A percentile compares a stretch with the other conserved stretches of the same genome.
Conservation (phyloP, 2,797 vertebrate genomes). For the Muscicapa comitata region DNA sequence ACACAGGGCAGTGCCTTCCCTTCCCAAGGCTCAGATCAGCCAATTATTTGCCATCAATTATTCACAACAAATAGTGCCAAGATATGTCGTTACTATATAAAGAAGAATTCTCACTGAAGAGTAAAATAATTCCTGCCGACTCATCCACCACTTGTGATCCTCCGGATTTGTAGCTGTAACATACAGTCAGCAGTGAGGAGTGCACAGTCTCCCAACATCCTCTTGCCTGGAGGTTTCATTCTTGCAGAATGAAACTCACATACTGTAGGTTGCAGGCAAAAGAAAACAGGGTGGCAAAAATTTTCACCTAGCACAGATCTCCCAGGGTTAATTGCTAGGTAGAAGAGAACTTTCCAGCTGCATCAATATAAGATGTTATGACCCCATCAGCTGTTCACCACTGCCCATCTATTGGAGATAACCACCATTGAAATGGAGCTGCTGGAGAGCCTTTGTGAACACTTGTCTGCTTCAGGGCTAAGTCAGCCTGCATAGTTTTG, state of each 20-base stretch:
- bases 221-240: not conserved
- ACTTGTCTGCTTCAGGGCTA: not conserved
- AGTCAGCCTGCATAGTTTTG: not conserved
- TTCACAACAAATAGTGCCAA: not conserved
- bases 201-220: accelerated
- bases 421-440: not conserved
- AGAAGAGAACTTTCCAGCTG: not conserved
- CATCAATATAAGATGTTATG: not conserved
- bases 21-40: not conserved
- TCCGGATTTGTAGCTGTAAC: not conserved
- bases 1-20: not conserved
- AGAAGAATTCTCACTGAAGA: not conserved
- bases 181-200: not conserved
- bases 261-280: not conserved
- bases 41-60: not conserved
- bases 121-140: not conserved
- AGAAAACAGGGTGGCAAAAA: not conserved
- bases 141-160: not conserved
- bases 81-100: not conserved
- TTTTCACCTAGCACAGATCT: not conserved
- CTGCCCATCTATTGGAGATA: not conserved
- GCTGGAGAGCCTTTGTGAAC: not conserved
- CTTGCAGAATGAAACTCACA: not conserved
- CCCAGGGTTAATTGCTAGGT: not conserved
- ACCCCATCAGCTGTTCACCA: not conserved